These are phyloP conservation scores for Chionoecetes opilio DNA, from an alignment of 1,140 invertebrate species.

Conservation along the genomic window DNA sequence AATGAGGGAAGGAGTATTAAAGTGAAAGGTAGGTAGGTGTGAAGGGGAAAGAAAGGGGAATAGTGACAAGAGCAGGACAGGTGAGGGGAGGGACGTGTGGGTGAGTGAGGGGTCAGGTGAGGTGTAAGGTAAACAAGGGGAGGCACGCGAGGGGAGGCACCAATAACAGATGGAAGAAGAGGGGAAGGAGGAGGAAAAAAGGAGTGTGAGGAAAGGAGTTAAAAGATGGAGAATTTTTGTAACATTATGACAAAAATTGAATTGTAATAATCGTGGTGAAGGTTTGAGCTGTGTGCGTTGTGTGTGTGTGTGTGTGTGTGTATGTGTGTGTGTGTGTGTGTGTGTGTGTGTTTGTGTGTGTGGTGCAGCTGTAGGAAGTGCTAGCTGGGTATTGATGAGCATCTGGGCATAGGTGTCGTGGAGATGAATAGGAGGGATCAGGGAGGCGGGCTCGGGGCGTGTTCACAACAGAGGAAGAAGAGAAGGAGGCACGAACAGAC, in stretches of 20 bases:
- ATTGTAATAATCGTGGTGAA: neutral
- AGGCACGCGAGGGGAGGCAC: neutral
- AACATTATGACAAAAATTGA: neutral
- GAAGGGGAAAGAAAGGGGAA: neutral
- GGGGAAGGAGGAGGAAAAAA: neutral
- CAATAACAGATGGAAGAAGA: neutral
- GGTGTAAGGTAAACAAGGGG: conserved; percentile 29
- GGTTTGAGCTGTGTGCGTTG: no score
- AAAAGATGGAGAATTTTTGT: neutral
- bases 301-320: neutral
- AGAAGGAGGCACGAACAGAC: neutral
- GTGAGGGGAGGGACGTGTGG: conserved; percentile 9
- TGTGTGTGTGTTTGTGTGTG: neutral
- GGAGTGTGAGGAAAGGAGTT: neutral
- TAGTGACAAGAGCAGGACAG: neutral
- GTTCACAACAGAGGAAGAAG: neutral
- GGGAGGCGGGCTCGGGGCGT: neutral
- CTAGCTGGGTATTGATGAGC: neutral
- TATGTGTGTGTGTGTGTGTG: neutral
- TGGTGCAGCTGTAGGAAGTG: neutral
- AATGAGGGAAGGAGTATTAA: neutral
- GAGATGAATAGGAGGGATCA: neutral
- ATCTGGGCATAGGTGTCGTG: neutral
- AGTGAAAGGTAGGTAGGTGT: neutral
- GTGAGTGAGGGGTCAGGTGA: conserved; percentile 46